Evolutionary conservation across 92 coral and sea anemone genomes (phyloP), one percentile per base, ranked within the genome.

Genomic region (Palythoa heliodiscus): DNA sequence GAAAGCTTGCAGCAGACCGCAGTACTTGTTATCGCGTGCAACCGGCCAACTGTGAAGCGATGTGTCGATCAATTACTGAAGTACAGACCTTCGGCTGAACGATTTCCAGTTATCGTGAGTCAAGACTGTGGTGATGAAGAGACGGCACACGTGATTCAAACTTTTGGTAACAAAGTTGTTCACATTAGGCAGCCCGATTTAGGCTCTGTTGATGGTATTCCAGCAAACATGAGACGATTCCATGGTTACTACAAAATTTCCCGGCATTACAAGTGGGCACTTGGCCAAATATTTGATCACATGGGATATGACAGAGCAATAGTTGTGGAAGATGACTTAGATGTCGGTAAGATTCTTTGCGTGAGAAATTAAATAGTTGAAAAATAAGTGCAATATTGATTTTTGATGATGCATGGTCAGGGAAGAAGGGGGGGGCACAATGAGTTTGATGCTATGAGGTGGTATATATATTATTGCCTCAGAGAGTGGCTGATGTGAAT

Each of bases 281-380:
- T 97, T 20, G 90, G 95, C n/a, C 93, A 94, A 83, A 83, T 89
- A 29, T 97, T 97, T 91, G 98, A 97, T 83, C 77, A 76, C 60
- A 84, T 93, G 94, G 92, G 88, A 5, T 85, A 93, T 87, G 93
- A 93, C 70, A 77, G 93, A 2, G 99, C 91, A 19, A 77, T 95
- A 35, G 87, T 97, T 85, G 97, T 97, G 22, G 99, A 97, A 86
- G 99, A 97, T 93, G 99, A 97, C 89, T 81, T 97, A 76, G 99
- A 96, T 70, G 84, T 96, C 84, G 99, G 99, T 96, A 83, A 89
- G 95, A 54, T 10, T 4, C 22, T 14, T 13, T 54, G 39, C 11
- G 40, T 60, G 12, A 14, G 16, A 54, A 52, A 86, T 53, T 70
- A 35, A 8, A 8, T 43, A 29, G 35, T 43, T 5, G 3, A 43